Evolutionary conservation across 2,888 invertebrate species (phyloP).

Genomic region (Pegoplata infirma): DNA sequence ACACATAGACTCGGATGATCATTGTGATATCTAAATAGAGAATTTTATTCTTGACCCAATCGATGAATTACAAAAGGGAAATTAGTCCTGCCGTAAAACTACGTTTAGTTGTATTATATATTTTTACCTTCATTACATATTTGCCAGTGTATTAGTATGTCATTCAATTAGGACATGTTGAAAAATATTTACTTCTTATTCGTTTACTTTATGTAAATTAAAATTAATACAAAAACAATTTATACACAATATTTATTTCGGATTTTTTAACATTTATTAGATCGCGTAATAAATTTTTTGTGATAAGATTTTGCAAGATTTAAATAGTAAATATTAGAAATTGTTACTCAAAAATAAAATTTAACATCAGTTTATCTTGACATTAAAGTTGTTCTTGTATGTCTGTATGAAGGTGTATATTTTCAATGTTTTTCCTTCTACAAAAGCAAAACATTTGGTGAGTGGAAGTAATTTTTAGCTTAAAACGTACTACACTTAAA

Average conservation of each 20-base stretch:
- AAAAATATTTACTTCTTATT: not conserved
- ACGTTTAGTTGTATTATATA: too few species aligned
- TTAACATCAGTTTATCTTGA: constrained; percentile 21
- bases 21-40: too few species aligned
- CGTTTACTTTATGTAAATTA: not conserved
- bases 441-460: not conserved
- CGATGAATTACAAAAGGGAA: too few species aligned
- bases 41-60: too few species aligned
- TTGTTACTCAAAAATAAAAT: not conserved
- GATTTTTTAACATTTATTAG: not conserved
- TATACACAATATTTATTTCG: not conserved
- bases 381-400: too few species aligned
- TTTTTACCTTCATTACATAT: too few species aligned
- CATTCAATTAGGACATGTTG: not conserved
- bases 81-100: too few species aligned
- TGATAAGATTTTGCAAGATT: constrained; percentile 30
- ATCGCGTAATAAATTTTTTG: not conserved
- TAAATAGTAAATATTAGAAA: not conserved
- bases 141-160: not conserved
- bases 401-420: too few species aligned
- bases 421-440: not conserved
- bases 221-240: not conserved
- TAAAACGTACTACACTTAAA: not conserved
- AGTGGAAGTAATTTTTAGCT: not conserved
- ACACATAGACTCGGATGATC: too few species aligned